These are phyloP conservation scores for Schizotus pectinicornis DNA, from an alignment of 2,888 invertebrate genomes.

Conservation along the genomic window DNA sequence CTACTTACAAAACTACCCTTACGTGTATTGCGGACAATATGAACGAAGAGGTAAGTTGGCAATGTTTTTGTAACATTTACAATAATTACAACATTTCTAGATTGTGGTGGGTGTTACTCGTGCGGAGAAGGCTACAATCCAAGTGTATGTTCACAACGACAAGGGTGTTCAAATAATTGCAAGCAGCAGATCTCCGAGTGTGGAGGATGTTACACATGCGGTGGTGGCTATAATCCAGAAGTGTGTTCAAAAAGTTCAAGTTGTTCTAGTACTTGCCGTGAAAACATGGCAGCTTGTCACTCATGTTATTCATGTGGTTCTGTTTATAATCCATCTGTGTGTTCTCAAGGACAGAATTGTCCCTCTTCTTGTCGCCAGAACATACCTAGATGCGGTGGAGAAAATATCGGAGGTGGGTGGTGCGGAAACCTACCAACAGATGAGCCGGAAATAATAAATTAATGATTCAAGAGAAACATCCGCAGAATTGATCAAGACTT, in stretches of 20 bases:
- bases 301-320: not conserved
- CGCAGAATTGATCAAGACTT: not conserved
- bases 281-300: not conserved
- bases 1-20: slow-evolving; percentile 10
- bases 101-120: slow-evolving; percentile 13
- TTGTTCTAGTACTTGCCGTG: no score
- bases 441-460: not conserved
- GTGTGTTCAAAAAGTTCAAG: no score
- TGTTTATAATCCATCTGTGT: not conserved
- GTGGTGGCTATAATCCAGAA: no score
- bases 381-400: not conserved
- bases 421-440: not conserved
- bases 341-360: slow-evolving; percentile 3
- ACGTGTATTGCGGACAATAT: slow-evolving; percentile 18
- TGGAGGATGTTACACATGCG: no score
- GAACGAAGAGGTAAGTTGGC: slow-evolving; percentile 8
- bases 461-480: not conserved
- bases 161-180: slow-evolving; percentile 10
- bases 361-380: not conserved
- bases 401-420: not conserved
- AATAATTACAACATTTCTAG: slow-evolving; percentile 1
- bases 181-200: not conserved
- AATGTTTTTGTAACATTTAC: not conserved
- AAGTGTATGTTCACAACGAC: slow-evolving; percentile 4
- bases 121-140: slow-evolving; percentile 16